Base-by-base conservation (phyloP, 1,140 invertebrate genomes). In the Notospermus geniculatus region DNA sequence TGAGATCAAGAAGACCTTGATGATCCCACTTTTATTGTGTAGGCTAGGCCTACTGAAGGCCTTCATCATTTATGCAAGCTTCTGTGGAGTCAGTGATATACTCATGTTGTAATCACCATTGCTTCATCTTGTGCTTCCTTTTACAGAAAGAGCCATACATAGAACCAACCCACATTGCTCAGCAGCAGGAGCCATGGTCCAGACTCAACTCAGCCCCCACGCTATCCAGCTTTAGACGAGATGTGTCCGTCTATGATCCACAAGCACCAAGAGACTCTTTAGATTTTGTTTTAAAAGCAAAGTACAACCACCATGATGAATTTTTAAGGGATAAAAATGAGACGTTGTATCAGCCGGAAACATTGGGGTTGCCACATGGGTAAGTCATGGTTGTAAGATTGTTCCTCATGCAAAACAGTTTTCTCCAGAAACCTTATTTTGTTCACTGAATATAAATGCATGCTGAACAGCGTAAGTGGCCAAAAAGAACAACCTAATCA, bases 251-350 rank as follows among this genome's bases (percentile, higher is more conserved):
- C 59, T 66, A 64, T 61, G 80, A 81, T 54, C 75, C 79, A 11
- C 58, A 72, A 54, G 78, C 77, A 17, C 80, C 80, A 41, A 69
- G 66, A 22, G 80, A 82, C 65, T 74, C 69, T 54, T 63, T 82
- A 19, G 80, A 82, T 60, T 81, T 82, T 71, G 60, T 79, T 36
- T 61, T 82, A 2, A 82, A 80, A 63, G 69, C 79, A 19, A 59
- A 73, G 56, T 82, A 82, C 62, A 62, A 81, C 60, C 80, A 82
- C n/a, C 77, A 81, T 64, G 68, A 69, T 22, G 75, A 76, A 39
- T 72, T 80, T 22, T 65, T 80, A 0, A 77, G 64, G 32, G 71
- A 70, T 32, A 75, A 67, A 62, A 71, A 76, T 66, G 70, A 79
- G 62, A 78, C 74, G 13, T 45, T 79, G 19, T 65, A 73, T 53